These are phyloP conservation scores for Hiodon alosoides DNA, from an alignment of 2,113 vertebrate species.

Conservation along the genomic window DNA sequence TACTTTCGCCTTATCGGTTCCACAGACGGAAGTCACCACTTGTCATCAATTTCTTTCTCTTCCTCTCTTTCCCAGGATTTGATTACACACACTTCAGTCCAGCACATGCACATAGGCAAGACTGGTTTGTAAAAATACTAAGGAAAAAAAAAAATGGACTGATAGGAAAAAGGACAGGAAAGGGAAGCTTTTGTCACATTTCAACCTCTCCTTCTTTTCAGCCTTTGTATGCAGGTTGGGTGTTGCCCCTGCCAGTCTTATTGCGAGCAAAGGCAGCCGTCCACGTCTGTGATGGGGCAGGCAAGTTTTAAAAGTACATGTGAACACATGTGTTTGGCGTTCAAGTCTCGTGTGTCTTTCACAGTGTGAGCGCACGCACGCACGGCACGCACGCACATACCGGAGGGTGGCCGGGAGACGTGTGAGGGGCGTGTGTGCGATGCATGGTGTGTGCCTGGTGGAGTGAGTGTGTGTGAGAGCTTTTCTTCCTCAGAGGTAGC, in stretches of 20 bases:
- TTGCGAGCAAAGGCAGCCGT: not conserved
- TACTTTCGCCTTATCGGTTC: too few relatives aligned
- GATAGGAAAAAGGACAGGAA: not conserved
- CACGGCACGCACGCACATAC: constrained; percentile 10
- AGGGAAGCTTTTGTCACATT: too few relatives aligned
- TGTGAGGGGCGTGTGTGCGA: constrained; percentile 12
- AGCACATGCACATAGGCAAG: too few relatives aligned
- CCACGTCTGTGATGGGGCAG: not conserved
- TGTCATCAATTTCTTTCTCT: too few relatives aligned
- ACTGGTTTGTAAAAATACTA: too few relatives aligned
- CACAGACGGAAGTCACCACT: not conserved
- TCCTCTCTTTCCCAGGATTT: too few relatives aligned
- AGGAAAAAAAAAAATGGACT: too few relatives aligned
- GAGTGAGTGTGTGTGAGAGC: constrained; percentile 40
- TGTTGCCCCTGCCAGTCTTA: too few relatives aligned
- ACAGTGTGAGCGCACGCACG: constrained; percentile 30
- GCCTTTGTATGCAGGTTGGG: too few relatives aligned
- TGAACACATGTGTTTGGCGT: not conserved
- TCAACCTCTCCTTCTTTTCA: too few relatives aligned
- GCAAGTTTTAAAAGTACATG: not conserved
- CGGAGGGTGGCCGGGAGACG: not conserved
- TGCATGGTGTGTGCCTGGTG: constrained; percentile 19
- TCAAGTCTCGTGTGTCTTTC: constrained; percentile 13
- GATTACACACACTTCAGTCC: too few relatives aligned
- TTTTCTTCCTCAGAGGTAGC: constrained; percentile 32